Evolutionary conservation across 2,797 vertebrate genomes (phyloP).

Genomic region (Catharus ustulatus): DNA sequence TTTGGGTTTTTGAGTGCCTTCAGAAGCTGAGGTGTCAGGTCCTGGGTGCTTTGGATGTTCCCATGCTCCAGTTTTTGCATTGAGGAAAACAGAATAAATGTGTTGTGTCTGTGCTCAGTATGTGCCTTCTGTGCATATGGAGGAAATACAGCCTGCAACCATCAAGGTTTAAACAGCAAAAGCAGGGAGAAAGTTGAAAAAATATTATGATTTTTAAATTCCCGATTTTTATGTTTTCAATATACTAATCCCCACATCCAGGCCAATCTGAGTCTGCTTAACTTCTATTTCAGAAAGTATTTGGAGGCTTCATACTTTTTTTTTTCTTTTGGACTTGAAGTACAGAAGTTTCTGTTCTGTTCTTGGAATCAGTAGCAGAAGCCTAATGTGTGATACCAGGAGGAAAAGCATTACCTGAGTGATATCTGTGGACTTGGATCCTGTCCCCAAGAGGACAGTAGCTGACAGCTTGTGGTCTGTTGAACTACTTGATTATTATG

Average conservation of each 20-base stretch:
- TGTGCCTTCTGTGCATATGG: neutral
- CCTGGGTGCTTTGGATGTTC: neutral
- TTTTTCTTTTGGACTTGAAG: neutral
- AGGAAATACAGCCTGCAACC: neutral
- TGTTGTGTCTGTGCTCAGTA: neutral
- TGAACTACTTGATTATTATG: constrained; percentile 36
- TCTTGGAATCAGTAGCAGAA: neutral
- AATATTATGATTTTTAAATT: neutral
- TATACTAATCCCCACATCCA: neutral
- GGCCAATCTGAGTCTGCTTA: neutral
- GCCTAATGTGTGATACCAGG: neutral
- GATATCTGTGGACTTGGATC: neutral
- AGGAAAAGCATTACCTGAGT: constrained; percentile 22
- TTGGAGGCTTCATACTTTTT: neutral
- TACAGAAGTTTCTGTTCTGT: neutral
- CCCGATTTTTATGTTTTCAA: neutral
- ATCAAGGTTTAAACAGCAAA: neutral
- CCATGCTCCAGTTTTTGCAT: neutral
- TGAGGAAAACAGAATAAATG: neutral
- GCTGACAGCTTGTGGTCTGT: constrained; percentile 12
- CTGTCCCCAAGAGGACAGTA: constrained; percentile 30
- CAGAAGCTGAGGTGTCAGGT: neutral
- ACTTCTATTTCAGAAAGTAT: neutral
- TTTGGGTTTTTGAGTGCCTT: neutral
- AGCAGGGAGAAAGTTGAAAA: neutral